Evolutionary conservation across 2,888 invertebrate species (phyloP).

Genomic region (Apotomis turbidana): DNA sequence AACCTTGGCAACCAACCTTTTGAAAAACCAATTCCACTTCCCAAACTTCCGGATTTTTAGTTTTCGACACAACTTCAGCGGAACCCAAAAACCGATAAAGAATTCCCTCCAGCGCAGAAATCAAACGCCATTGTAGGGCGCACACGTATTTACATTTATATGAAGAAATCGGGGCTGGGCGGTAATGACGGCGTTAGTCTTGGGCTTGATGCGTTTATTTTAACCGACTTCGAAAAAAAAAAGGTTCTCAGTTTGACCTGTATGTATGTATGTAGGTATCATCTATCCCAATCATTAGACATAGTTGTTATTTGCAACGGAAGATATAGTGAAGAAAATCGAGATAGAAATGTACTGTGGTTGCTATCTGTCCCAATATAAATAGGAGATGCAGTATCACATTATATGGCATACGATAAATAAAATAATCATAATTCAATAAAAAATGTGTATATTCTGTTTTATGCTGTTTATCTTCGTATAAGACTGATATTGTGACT

Average conservation of each 20-base stretch:
- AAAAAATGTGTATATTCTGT: not conserved
- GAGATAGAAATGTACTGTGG: too few relatives aligned
- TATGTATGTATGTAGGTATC: too few relatives aligned
- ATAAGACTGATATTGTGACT: not conserved
- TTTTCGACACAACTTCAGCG: not conserved
- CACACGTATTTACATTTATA: slow-evolving; percentile 70
- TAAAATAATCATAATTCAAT: too few relatives aligned
- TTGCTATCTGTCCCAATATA: too few relatives aligned
- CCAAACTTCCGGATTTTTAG: slow-evolving; percentile 10
- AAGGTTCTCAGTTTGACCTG: too few relatives aligned
- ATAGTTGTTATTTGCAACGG: too few relatives aligned
- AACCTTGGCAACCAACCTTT: not conserved
- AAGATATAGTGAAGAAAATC: too few relatives aligned
- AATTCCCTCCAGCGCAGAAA: slow-evolving; percentile 53
- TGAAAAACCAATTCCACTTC: slow-evolving; percentile 11
- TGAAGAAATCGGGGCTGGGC: slow-evolving; percentile 56
- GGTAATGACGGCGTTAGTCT: slow-evolving; percentile 29
- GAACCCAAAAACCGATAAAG: slow-evolving; percentile 46
- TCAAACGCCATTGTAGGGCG: slow-evolving; percentile 66
- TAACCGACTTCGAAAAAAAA: not conserved
- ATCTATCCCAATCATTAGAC: too few relatives aligned
- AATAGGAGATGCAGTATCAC: too few relatives aligned
- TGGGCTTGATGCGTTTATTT: not conserved
- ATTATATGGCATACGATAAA: too few relatives aligned
- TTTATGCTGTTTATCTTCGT: not conserved